phyloP scores from a whole-genome alignment of 2,888 invertebrate species.

The Carcina quercana region DNA sequence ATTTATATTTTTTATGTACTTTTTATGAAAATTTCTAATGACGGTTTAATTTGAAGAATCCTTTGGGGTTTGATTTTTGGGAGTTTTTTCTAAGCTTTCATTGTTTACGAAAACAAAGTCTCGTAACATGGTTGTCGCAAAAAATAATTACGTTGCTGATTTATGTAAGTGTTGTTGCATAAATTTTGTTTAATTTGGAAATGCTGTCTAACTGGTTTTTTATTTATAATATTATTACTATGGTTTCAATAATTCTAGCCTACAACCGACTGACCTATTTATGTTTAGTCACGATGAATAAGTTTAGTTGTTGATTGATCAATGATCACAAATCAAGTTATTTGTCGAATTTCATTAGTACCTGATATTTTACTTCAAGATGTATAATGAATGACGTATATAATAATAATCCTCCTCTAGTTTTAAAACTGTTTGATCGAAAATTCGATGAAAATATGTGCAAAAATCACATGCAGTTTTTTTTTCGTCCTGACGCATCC shows the following conservation, averaged over 20 bases:
- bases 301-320: too few relatives aligned
- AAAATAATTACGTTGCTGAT: slow-evolving; percentile 67
- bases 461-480: slow-evolving; percentile 31
- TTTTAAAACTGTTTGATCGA: too few relatives aligned
- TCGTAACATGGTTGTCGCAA: slow-evolving; percentile 69
- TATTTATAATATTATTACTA: neutral
- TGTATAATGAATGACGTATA: too few relatives aligned
- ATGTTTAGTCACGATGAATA: too few relatives aligned
- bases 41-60: slow-evolving; percentile 71
- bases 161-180: slow-evolving; percentile 55
- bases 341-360: too few relatives aligned
- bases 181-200: too few relatives aligned
- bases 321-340: too few relatives aligned
- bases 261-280: too few relatives aligned
- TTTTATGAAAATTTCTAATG: slow-evolving; percentile 62
- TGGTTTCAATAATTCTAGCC: neutral
- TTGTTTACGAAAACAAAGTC: slow-evolving; percentile 69
- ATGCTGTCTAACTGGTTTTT: slow-evolving; percentile 3
- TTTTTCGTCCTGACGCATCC: slow-evolving; percentile 35
- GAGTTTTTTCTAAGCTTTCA: slow-evolving; percentile 36
- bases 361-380: too few relatives aligned
- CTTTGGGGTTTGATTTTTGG: slow-evolving; percentile 69
- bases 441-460: too few relatives aligned
- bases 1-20: slow-evolving; percentile 27
- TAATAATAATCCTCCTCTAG: too few relatives aligned